A percentile compares a stretch with the other conserved stretches of the same genome.
Conservation (phyloP, 2,797 vertebrate genomes). For the Squalus acanthias region DNA sequence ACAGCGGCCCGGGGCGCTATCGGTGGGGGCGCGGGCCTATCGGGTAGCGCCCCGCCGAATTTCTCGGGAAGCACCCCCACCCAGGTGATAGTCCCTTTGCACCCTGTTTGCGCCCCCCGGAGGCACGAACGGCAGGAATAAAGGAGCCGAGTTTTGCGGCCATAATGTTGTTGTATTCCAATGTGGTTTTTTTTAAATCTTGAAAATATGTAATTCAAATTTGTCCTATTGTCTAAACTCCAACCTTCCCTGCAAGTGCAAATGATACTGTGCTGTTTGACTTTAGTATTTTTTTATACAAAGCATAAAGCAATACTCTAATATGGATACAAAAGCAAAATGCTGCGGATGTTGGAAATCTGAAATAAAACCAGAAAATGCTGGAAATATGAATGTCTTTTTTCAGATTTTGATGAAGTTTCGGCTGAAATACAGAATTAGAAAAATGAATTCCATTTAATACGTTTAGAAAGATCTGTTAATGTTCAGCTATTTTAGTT, state of each 20-base stretch:
- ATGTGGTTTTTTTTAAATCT: neutral
- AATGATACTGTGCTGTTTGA: no score
- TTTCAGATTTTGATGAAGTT: neutral
- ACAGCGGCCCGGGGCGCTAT: no score
- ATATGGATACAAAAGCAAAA: neutral
- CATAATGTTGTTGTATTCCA: neutral
- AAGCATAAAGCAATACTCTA: neutral
- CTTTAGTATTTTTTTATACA: neutral
- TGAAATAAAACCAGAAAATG: no score
- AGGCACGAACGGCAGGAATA: no score
- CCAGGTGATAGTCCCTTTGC: no score
- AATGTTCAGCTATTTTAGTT: neutral
- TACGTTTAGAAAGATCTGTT: neutral
- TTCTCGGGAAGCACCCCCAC: no score
- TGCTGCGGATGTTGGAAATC: no score
- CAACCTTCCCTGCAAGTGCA: neutral
- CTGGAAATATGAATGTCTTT: no score
- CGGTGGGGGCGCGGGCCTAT: no score
- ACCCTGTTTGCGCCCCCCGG: no score
- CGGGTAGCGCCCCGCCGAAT: no score
- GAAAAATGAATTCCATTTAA: neutral
- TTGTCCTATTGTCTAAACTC: neutral
- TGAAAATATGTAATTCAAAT: neutral
- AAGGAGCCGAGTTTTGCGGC: no score
- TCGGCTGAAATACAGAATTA: neutral